Conservation (phyloP, 1,140 invertebrate genomes). For the Olivierus martensii region DNA sequence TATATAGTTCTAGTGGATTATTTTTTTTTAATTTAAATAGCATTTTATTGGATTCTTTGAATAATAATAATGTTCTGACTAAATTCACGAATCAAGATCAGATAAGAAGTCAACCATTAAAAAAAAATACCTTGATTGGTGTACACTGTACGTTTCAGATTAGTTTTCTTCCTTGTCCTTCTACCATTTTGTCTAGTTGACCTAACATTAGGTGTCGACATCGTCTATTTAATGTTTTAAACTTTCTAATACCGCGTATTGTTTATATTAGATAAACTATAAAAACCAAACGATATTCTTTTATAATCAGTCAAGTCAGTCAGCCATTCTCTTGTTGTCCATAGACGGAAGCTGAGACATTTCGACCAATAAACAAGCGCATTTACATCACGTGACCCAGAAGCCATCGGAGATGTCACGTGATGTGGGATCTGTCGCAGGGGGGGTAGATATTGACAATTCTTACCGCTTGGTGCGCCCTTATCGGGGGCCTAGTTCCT, state of each 20-base stretch:
- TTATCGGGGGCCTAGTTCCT: too few species aligned
- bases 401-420: too few species aligned
- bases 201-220: slow-evolving; percentile 13
- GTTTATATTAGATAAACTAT: too few species aligned
- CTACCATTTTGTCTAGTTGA: slow-evolving; percentile 16
- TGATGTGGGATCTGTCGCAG: too few species aligned
- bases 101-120: neutral
- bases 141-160: slow-evolving; percentile 12
- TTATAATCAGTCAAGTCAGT: too few species aligned
- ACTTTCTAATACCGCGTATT: neutral
- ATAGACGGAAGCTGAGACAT: too few species aligned
- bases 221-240: neutral
- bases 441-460: too few species aligned
- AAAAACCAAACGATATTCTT: too few species aligned
- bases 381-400: too few species aligned
- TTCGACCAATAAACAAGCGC: too few species aligned
- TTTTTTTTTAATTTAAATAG: neutral
- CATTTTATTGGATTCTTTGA: neutral
- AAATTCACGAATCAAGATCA: neutral
- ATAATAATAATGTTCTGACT: neutral
- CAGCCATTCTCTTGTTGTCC: too few species aligned
- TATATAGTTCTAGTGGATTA: neutral
- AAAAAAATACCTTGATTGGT: slow-evolving; percentile 14
- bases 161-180: slow-evolving; percentile 15
- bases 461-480: too few species aligned